Percentiles rank a stretch among this genome's conserved stretches.
Conservation (phyloP, 2,113 vertebrate species). For the Ammodramus savannarum region DNA sequence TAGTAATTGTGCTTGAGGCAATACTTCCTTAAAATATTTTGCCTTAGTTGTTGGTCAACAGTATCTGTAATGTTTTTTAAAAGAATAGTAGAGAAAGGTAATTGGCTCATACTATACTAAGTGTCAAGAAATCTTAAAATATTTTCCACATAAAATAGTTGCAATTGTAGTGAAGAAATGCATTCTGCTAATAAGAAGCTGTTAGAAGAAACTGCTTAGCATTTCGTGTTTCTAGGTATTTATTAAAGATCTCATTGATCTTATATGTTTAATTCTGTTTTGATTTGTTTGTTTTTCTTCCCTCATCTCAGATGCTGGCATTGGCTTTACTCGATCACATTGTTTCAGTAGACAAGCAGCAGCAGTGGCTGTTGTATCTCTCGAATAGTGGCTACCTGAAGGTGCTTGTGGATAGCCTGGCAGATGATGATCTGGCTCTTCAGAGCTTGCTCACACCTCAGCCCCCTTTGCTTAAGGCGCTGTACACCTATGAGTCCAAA, state of each 20-base stretch:
- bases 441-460: conserved; percentile 90
- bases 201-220: background rate
- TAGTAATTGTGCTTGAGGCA: background rate
- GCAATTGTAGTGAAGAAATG: background rate
- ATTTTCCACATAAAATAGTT: background rate
- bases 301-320: conserved; percentile 86
- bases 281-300: background rate
- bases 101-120: background rate
- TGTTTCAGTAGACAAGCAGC: conserved; percentile 91
- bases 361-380: conserved; percentile 91
- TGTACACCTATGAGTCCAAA: conserved; percentile 97
- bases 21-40: background rate
- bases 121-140: background rate
- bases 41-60: background rate
- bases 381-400: conserved; percentile 97
- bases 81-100: background rate
- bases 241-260: background rate
- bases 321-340: conserved; percentile 88
- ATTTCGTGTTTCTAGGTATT: background rate
- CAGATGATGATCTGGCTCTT: conserved; percentile 86
- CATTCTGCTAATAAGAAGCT: background rate
- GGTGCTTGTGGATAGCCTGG: conserved; percentile 90
- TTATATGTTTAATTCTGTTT: background rate
- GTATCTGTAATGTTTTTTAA: background rate
- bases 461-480: conserved; percentile 88